Percentiles rank a stretch among this genome's conserved stretches.
Evolutionary conservation across 2,888 invertebrate species (phyloP).

Genomic region (Pristionchus arcanus): DNA sequence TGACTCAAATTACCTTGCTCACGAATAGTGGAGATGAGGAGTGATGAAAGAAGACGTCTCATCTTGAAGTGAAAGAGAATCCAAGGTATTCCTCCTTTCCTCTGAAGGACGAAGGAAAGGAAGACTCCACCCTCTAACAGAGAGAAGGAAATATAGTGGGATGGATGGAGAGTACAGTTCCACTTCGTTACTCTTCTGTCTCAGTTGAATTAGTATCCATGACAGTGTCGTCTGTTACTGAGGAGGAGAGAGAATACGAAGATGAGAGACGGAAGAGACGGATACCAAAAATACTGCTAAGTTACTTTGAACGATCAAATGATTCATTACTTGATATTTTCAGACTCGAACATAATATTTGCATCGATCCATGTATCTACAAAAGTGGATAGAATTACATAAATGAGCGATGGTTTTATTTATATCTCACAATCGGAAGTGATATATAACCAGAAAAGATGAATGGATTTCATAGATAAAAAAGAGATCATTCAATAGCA

Average conservation of each 20-base stretch:
- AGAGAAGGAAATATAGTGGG: not conserved
- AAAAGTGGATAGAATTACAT: not conserved
- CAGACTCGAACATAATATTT: not conserved
- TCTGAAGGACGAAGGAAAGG: not conserved
- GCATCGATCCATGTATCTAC: not conserved
- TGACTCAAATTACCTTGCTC: not conserved
- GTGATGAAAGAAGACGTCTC: not conserved
- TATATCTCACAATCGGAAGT: not conserved
- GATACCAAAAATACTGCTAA: not conserved
- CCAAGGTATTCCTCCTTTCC: not conserved
- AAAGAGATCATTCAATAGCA: not conserved
- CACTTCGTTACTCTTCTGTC: not conserved
- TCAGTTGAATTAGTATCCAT: constrained; percentile 9
- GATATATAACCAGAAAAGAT: not conserved
- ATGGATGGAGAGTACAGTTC: not conserved
- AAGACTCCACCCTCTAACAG: not conserved
- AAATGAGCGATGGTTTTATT: not conserved
- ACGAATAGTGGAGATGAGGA: not conserved
- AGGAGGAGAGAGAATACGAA: not conserved
- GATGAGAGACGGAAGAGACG: not conserved
- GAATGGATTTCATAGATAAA: not conserved
- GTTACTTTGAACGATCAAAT: not conserved
- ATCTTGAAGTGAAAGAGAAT: not conserved
- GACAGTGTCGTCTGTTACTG: not conserved
- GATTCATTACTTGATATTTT: not conserved